These are phyloP conservation scores for Monoplex corrugatus DNA, from an alignment of 2,888 invertebrate genomes.

Conservation along the genomic window DNA sequence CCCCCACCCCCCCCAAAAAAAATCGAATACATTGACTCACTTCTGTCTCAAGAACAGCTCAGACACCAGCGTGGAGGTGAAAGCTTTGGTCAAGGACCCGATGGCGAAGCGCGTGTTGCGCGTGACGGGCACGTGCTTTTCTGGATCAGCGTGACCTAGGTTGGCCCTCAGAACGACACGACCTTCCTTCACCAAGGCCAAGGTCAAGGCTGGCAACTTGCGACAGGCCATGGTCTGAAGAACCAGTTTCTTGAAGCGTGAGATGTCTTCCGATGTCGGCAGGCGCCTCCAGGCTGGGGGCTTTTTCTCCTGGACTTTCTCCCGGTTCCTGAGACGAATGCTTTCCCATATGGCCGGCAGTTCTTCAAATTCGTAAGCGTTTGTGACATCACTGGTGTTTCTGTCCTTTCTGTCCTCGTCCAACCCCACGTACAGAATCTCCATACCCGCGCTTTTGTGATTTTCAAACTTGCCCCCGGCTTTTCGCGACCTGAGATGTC, in stretches of 20 bases:
- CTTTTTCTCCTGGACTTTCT: not conserved
- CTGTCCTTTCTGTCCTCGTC: not conserved
- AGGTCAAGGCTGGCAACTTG: slow-evolving; percentile 45
- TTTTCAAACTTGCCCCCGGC: not conserved
- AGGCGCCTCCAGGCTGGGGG: not conserved
- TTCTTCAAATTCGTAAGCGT: not conserved
- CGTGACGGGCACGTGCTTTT: slow-evolving; percentile 31
- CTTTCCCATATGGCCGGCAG: slow-evolving; percentile 11
- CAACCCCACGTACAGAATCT: not conserved
- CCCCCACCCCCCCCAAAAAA: too few relatives aligned
- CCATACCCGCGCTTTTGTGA: not conserved
- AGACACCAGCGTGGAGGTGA: slow-evolving; percentile 53
- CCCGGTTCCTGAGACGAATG: not conserved
- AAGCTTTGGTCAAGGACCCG: slow-evolving; percentile 57
- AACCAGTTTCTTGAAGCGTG: slow-evolving; percentile 50
- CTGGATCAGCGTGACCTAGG: slow-evolving; percentile 52
- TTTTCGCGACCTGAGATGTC: not conserved
- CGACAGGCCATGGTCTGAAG: slow-evolving; percentile 45
- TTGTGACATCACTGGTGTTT: not conserved
- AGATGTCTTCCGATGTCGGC: slow-evolving; percentile 21
- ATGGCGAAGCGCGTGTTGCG: slow-evolving; percentile 53
- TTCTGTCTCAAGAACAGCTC: slow-evolving; percentile 34
- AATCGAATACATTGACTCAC: slow-evolving; percentile 1
- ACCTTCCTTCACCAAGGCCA: slow-evolving; percentile 52
- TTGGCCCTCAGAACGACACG: slow-evolving; percentile 51